Conservation (phyloP, 2,113 vertebrate genomes). For the Aplodontia rufa region DNA sequence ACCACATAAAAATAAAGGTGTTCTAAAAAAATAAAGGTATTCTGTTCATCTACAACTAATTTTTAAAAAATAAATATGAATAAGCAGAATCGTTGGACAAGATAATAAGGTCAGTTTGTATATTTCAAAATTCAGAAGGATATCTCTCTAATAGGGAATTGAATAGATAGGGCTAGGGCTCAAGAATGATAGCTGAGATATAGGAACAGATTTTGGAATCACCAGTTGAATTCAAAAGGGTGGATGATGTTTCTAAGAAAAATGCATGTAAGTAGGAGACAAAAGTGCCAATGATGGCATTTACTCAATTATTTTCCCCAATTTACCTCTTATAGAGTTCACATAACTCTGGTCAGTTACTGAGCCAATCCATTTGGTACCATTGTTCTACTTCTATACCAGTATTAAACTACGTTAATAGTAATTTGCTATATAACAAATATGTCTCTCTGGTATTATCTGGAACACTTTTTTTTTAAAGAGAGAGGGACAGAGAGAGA, state of each 20-base stretch:
- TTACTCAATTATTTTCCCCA: constrained; percentile 1
- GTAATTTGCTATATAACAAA: not conserved
- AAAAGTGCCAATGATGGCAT: not conserved
- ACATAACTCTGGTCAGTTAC: not conserved
- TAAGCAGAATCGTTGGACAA: constrained; percentile 2
- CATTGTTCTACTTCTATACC: not conserved
- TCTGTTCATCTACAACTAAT: too few species aligned
- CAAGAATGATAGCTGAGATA: not conserved
- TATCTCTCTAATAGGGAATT: not conserved
- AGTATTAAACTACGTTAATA: not conserved
- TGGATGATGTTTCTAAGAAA: not conserved
- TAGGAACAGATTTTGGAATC: not conserved
- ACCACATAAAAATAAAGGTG: too few species aligned
- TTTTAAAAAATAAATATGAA: too few species aligned
- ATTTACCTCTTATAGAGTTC: constrained; percentile 12
- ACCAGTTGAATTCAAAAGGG: not conserved
- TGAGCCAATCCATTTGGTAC: not conserved
- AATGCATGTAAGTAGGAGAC: not conserved
- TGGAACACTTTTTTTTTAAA: too few species aligned
- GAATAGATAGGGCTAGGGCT: not conserved
- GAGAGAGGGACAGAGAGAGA: too few species aligned
- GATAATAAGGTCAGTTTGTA: not conserved
- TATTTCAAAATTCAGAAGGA: not conserved
- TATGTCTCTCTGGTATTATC: not conserved
- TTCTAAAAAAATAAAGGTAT: too few species aligned